Evolutionary conservation across 1,140 invertebrate genomes (phyloP), one percentile per base, ranked within the genome.

Genomic region (Goniozus legneri): DNA sequence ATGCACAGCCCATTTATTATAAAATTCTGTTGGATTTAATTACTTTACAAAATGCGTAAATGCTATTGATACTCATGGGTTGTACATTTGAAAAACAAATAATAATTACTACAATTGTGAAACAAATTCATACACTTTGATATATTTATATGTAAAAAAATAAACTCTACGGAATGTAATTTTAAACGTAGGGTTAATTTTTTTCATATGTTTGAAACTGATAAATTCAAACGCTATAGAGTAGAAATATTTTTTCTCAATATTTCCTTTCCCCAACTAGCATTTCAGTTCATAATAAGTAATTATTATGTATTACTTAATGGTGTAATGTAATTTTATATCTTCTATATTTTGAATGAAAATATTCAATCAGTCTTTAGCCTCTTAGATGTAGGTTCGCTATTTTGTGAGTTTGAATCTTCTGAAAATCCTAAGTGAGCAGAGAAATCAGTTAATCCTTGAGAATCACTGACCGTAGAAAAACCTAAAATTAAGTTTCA

Each of bases 361-460:
- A 33, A 16, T 22, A 24, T 56, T 70, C 71, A 78, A 56, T 83
- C 84, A 69, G 84, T 84, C 80, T 91, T 91, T 71, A 88, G 75
- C 62, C 86, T 79, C 72, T 92, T 91, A 8, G 85, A 80, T 12
- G 83, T 81, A 21, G 85, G 81, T 64, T 91, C 89, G 68, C 86
- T 90, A 54, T 88, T 87, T 71, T 91, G 88, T 0, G 89, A 91
- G 73, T 92, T 92, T 3, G 90, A 92, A 64, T 92, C 90, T 74
- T 92, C 90, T 0, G 89, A 92, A 70, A 92, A 92, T 52, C 87
- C 87, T 76, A 91, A 80, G 60, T 87, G 84, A 31, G 87, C 86
- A 13, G 87, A 86, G 60, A 91, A 91, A 51, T 92, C 89, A 27
- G 88, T 89, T 4, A 87, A 80, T 14, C 88, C 89, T 75, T 91